Percentiles rank a stretch among this genome's conserved stretches.
Conservation (phyloP, 2,888 invertebrate genomes). For the Aleiodes leptofemur region DNA sequence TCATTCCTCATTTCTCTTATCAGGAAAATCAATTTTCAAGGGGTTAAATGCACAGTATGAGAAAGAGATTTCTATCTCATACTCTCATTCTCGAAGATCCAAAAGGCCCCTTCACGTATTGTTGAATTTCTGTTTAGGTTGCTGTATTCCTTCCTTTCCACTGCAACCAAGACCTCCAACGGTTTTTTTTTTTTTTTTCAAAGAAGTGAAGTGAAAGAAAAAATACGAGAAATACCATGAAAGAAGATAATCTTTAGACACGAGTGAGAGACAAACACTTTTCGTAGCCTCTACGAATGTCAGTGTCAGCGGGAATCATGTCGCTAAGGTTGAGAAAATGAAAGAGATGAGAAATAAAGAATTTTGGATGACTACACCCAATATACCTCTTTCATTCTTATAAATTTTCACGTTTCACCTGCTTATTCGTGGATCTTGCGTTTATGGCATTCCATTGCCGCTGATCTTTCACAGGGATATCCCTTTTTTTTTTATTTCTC, state of each 20-base stretch:
- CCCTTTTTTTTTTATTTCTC: constrained; percentile 37
- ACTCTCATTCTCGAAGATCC: constrained; percentile 19
- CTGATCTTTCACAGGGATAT: constrained; percentile 4
- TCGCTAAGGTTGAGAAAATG: constrained; percentile 44
- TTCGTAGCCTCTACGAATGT: constrained; percentile 51
- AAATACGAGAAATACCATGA: constrained; percentile 30
- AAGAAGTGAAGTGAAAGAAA: constrained; percentile 42
- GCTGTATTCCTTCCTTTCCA: constrained; percentile 43
- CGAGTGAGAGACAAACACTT: constrained; percentile 53
- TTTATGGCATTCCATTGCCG: constrained; percentile 34
- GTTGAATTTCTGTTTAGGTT: constrained; percentile 30
- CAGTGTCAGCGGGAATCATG: constrained; percentile 63
- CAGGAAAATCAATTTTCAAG: constrained; percentile 27
- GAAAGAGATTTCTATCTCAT: constrained; percentile 17
- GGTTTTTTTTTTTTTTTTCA: constrained; percentile 47
- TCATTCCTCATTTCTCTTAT: constrained; percentile 30
- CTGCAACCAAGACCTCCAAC: constrained; percentile 36
- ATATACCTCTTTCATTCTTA: constrained; percentile 44
- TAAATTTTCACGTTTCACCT: constrained; percentile 22
- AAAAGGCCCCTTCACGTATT: constrained; percentile 27
- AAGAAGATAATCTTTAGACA: constrained; percentile 59
- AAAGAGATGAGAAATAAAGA: neutral
- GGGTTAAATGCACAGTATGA: constrained; percentile 27
- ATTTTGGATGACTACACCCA: constrained; percentile 49
- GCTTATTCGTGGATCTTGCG: constrained; percentile 27